Percentiles rank a stretch among this genome's conserved stretches.
Evolutionary conservation across 2,888 invertebrate genomes (phyloP).

Genomic region (Phorcus lineatus): DNA sequence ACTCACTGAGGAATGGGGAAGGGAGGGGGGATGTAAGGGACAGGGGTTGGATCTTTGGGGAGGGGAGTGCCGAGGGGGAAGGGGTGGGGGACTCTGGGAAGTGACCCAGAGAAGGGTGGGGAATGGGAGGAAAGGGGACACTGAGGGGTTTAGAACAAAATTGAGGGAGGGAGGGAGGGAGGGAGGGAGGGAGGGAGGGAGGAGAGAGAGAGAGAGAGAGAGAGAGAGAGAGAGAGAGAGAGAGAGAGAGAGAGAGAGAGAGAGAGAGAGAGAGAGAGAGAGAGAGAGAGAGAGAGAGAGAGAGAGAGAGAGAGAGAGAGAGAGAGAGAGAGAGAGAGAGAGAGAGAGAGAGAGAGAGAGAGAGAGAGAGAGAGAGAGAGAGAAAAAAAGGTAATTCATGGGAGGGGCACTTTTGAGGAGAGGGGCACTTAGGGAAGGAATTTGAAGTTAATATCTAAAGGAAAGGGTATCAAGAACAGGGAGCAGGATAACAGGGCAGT

Average conservation of each 20-base stretch:
- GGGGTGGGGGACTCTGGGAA: neutral
- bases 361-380: too few species aligned
- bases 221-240: too few species aligned
- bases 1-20: neutral
- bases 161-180: neutral
- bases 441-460: neutral
- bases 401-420: neutral
- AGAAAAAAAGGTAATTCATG: neutral
- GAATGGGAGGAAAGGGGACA: neutral
- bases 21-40: neutral
- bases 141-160: neutral
- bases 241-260: too few species aligned
- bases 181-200: neutral
- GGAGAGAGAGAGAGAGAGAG: too few species aligned
- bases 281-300: too few species aligned
- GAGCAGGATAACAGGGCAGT: too few species aligned
- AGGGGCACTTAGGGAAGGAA: neutral
- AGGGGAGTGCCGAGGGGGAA: conserved; percentile 1
- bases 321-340: too few species aligned
- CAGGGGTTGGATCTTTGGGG: neutral
- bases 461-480: too few species aligned
- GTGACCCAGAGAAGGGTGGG: neutral
- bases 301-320: too few species aligned
- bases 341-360: too few species aligned
- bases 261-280: too few species aligned